Conservation (phyloP, 1,140 invertebrate genomes). For the Eumeta japonica region DNA sequence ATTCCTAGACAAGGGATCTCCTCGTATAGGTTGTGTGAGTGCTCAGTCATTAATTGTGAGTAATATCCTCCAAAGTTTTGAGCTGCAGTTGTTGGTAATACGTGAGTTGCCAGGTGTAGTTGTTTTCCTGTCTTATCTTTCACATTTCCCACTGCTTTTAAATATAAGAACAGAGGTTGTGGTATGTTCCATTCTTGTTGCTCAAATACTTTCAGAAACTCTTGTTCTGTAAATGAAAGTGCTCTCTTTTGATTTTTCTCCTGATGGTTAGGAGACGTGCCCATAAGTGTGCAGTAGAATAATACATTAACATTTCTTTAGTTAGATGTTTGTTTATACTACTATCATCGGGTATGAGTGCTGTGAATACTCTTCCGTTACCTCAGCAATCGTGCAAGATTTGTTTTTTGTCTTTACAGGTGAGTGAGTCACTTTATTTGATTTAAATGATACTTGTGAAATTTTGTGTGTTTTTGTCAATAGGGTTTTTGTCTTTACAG, state of each 20-base stretch:
- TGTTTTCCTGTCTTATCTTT: background rate
- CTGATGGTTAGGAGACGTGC: background rate
- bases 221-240: background rate
- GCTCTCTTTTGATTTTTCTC: background rate
- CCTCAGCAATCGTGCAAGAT: slow-evolving; percentile 6
- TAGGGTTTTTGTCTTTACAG: slow-evolving; percentile 8
- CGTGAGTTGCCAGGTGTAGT: background rate
- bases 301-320: slow-evolving; percentile 5
- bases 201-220: background rate
- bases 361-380: slow-evolving; percentile 9
- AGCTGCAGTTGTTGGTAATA: background rate
- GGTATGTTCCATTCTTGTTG: background rate
- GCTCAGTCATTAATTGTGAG: background rate
- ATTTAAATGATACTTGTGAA: too few relatives aligned
- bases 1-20: background rate
- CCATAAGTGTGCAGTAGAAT: background rate
- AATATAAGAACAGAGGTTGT: background rate
- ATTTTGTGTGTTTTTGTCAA: too few relatives aligned
- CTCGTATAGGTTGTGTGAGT: slow-evolving; percentile 1
- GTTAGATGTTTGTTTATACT: slow-evolving; percentile 10
- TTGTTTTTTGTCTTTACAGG: slow-evolving; percentile 7
- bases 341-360: slow-evolving; percentile 5
- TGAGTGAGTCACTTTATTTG: slow-evolving; percentile 9
- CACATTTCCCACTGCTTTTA: background rate
- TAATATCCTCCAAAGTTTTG: background rate